Conservation (phyloP, 1,140 invertebrate species). For the Drosophila bocqueti region DNA sequence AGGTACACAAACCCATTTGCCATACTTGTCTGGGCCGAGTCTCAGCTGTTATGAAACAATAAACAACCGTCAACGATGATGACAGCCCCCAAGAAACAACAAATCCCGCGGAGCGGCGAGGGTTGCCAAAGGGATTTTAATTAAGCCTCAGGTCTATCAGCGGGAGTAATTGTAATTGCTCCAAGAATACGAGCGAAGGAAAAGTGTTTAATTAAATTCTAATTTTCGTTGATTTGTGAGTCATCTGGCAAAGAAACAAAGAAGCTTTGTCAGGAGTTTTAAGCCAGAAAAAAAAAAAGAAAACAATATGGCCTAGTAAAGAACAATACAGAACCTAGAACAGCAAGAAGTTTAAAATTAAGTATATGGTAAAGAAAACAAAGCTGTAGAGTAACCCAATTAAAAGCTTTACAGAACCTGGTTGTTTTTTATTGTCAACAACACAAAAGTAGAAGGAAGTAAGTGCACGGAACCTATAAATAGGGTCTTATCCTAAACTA, state of each 20-base stretch:
- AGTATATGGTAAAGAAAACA: not conserved
- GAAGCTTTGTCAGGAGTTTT: not conserved
- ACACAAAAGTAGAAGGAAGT: not conserved
- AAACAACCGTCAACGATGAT: slow-evolving; percentile 74
- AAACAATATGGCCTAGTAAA: not conserved
- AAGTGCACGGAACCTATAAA: not conserved
- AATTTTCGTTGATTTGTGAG: slow-evolving; percentile 24
- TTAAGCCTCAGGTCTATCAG: slow-evolving; percentile 14
- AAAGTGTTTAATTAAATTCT: slow-evolving; percentile 24
- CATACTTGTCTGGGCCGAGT: slow-evolving; percentile 66
- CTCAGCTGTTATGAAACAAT: slow-evolving; percentile 81
- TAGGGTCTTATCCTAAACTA: not conserved
- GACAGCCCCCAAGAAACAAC: slow-evolving; percentile 49
- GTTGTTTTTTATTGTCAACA: not conserved
- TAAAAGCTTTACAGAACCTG: not conserved
- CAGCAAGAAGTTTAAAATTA: no score
- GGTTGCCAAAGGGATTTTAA: slow-evolving; percentile 42
- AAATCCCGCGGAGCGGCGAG: slow-evolving; percentile 20
- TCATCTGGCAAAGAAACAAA: not conserved
- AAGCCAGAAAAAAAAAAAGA: not conserved
- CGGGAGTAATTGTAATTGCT: slow-evolving; percentile 14
- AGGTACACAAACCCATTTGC: slow-evolving; percentile 82
- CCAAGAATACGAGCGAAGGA: not conserved
- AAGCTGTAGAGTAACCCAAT: not conserved
- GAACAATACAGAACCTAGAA: slow-evolving; percentile 1